Percentiles rank a stretch among this genome's conserved stretches.
Evolutionary conservation across 2,888 invertebrate genomes (phyloP).

Genomic region (Metopia argyrocephala): DNA sequence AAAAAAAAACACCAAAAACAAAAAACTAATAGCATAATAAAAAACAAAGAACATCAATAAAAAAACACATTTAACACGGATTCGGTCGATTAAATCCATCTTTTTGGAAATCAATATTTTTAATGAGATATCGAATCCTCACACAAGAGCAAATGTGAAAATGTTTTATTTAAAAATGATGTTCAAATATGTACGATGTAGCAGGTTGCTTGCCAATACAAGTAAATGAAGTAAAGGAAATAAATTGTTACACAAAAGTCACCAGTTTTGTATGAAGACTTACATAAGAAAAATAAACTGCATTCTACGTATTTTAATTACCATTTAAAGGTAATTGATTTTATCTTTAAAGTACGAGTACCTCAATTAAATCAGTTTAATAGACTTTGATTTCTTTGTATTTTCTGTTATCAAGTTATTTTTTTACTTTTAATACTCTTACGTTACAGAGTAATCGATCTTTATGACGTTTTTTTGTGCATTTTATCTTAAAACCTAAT

Average conservation of each 20-base stretch:
- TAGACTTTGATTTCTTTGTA: too few species aligned
- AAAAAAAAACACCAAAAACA: not conserved
- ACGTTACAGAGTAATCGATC: too few species aligned
- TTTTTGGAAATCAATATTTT: constrained; percentile 49
- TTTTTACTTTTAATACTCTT: too few species aligned
- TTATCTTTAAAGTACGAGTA: too few species aligned
- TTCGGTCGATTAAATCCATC: constrained; percentile 42
- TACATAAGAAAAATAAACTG: too few species aligned
- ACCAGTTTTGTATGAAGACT: too few species aligned
- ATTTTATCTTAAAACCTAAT: too few species aligned
- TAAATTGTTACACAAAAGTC: not conserved
- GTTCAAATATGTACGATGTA: constrained; percentile 33
- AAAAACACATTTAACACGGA: constrained; percentile 31
- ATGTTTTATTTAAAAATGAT: constrained; percentile 12
- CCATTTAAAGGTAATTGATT: too few species aligned
- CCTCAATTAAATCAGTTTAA: too few species aligned
- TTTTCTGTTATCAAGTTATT: too few species aligned
- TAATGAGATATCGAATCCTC: constrained; percentile 7
- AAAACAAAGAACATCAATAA: not conserved
- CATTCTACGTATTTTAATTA: too few species aligned
- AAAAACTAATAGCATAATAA: constrained; percentile 10
- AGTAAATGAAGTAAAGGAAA: not conserved
- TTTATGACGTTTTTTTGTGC: too few species aligned
- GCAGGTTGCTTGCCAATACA: not conserved
- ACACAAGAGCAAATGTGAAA: not conserved